These are phyloP conservation scores for Xiphophorus maculatus DNA, from an alignment of 2,113 vertebrate genomes.

Conservation along the genomic window DNA sequence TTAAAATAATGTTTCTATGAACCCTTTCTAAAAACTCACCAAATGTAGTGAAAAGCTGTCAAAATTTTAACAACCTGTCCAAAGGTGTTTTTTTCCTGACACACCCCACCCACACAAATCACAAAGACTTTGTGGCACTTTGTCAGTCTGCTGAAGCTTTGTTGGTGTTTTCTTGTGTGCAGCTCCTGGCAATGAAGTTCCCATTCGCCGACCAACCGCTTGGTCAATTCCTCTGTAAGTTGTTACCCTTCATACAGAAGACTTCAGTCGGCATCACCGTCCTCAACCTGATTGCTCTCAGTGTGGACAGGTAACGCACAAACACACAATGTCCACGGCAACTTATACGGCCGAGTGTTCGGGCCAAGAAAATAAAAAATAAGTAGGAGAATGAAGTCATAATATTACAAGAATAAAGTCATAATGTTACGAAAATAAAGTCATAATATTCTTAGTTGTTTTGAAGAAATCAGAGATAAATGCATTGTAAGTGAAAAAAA, in stretches of 20 bases:
- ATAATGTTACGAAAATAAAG: no score
- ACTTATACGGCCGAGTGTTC: no score
- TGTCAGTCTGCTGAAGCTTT: background rate
- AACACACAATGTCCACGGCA: background rate
- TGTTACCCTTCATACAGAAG: conserved; percentile 96
- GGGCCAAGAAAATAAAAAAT: no score
- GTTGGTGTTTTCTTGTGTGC: conserved; percentile 39
- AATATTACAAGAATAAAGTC: no score
- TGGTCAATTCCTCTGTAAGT: conserved; percentile 91
- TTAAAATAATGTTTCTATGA: no score
- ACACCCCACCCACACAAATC: conserved; percentile 10
- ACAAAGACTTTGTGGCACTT: background rate
- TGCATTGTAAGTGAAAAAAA: no score
- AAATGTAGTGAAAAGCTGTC: no score
- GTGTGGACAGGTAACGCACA: conserved; percentile 90
- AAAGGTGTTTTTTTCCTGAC: background rate
- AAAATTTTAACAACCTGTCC: no score
- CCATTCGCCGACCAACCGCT: conserved; percentile 85
- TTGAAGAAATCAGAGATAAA: no score
- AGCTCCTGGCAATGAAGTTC: conserved; percentile 89
- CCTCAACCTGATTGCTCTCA: conserved; percentile 93
- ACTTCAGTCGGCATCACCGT: conserved; percentile 96
- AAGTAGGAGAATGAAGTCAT: no score
- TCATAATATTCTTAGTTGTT: no score
- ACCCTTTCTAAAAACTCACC: no score